Evolutionary conservation across 2,113 vertebrate genomes (phyloP).

Genomic region (Elaphurus davidianus): DNA sequence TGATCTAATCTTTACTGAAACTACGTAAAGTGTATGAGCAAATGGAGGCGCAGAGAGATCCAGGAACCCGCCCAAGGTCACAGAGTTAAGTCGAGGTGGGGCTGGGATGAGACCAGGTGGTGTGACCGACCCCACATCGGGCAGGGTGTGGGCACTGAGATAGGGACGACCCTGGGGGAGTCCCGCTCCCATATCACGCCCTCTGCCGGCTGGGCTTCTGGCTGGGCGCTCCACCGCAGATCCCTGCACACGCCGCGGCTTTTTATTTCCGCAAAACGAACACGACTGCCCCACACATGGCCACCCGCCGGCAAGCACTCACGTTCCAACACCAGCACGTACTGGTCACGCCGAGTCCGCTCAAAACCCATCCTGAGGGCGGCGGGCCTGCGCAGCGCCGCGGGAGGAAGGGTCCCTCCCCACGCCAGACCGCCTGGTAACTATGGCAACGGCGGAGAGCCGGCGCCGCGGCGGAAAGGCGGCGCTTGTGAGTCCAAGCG

Average conservation of each 20-base stretch:
- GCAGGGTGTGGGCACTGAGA: neutral
- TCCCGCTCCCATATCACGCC: neutral
- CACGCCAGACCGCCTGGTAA: slow-evolving; percentile 55
- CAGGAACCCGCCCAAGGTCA: slow-evolving; percentile 53
- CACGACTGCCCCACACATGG: neutral
- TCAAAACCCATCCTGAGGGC: neutral
- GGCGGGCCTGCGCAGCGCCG: neutral
- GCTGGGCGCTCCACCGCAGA: neutral
- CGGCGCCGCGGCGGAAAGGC: neutral
- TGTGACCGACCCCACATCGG: neutral
- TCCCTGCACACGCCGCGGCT: neutral
- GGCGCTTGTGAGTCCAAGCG: neutral
- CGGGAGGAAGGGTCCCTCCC: slow-evolving; percentile 39
- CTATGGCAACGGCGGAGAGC: slow-evolving; percentile 53
- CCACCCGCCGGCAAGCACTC: neutral
- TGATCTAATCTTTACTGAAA: neutral
- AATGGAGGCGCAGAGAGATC: neutral
- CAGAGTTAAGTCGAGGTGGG: neutral
- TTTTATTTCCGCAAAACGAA: neutral
- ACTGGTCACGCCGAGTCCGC: neutral
- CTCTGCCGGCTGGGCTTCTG: neutral
- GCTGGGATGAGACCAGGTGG: neutral
- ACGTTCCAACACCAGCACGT: neutral
- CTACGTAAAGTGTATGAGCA: neutral
- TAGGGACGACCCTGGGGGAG: neutral